A percentile compares a stretch with the other conserved stretches of the same genome.
These are phyloP conservation scores for Thalassoma bifasciatum DNA, from an alignment of 2,113 vertebrate species.

Conservation along the genomic window DNA sequence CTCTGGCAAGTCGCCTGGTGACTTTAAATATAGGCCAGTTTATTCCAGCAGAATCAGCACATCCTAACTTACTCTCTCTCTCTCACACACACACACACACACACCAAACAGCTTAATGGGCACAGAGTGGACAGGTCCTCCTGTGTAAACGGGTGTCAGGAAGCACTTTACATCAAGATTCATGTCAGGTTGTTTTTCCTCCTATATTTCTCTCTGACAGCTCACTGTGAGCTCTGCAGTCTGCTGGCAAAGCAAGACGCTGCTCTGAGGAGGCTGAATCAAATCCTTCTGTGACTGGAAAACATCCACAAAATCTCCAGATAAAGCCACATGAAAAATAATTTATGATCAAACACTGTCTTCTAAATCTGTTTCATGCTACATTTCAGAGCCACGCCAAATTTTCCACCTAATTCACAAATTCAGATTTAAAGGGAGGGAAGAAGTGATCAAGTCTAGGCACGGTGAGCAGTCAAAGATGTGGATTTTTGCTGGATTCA, in stretches of 20 bases:
- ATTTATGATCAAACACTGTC: too few relatives aligned
- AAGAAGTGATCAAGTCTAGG: too few relatives aligned
- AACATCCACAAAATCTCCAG: too few relatives aligned
- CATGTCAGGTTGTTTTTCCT: constrained; percentile 48
- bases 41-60: constrained; percentile 49
- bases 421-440: too few relatives aligned
- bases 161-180: constrained; percentile 64
- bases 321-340: too few relatives aligned
- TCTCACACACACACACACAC: constrained; percentile 24
- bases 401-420: too few relatives aligned
- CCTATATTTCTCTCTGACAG: constrained; percentile 21
- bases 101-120: constrained; percentile 28
- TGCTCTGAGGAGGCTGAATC: background rate
- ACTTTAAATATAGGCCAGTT: constrained; percentile 56
- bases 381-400: too few relatives aligned
- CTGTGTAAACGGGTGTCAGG: constrained; percentile 55
- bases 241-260: background rate
- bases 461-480: too few relatives aligned
- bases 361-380: too few relatives aligned
- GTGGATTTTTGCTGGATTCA: too few relatives aligned
- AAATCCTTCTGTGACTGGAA: too few relatives aligned
- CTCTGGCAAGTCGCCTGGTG: background rate
- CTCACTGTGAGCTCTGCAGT: background rate
- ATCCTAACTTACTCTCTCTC: background rate
- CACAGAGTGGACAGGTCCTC: constrained; percentile 41